Evolutionary conservation across 2,113 vertebrate genomes (phyloP).

Genomic region (Leptocoma aspasia): DNA sequence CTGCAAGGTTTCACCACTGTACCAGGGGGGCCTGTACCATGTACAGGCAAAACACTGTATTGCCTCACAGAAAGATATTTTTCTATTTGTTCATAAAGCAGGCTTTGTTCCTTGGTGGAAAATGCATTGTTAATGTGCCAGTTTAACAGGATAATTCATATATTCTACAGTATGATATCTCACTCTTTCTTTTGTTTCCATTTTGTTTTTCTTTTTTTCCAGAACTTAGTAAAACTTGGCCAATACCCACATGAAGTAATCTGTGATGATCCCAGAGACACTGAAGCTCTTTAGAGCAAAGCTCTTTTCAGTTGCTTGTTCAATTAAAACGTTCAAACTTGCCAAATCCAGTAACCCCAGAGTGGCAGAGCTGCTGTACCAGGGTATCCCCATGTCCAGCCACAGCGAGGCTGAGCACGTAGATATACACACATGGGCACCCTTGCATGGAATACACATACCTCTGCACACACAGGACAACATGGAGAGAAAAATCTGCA

Average conservation of each 20-base stretch:
- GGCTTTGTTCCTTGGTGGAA: not conserved
- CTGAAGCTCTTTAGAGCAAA: not conserved
- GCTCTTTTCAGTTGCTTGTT: not conserved
- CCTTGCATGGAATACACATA: rapidly evolving
- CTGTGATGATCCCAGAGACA: not conserved
- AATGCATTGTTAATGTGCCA: not conserved
- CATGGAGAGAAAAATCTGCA: not conserved
- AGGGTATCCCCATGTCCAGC: not conserved
- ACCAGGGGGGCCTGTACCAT: not conserved
- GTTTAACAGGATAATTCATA: not conserved
- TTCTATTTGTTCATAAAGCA: not conserved
- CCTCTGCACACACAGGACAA: not conserved
- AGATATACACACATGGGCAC: rapidly evolving
- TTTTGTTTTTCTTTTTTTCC: not conserved
- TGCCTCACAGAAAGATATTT: not conserved
- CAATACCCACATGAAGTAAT: not conserved
- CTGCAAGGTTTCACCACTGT: not conserved
- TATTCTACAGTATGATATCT: not conserved
- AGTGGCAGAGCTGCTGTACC: not conserved
- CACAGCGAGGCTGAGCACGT: not conserved
- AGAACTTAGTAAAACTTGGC: not conserved
- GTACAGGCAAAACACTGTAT: not conserved
- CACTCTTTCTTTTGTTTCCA: not conserved
- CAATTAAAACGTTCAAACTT: not conserved
- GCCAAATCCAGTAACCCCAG: not conserved